phyloP scores from a whole-genome alignment of 1,140 invertebrate species.

The Galleria mellonella region DNA sequence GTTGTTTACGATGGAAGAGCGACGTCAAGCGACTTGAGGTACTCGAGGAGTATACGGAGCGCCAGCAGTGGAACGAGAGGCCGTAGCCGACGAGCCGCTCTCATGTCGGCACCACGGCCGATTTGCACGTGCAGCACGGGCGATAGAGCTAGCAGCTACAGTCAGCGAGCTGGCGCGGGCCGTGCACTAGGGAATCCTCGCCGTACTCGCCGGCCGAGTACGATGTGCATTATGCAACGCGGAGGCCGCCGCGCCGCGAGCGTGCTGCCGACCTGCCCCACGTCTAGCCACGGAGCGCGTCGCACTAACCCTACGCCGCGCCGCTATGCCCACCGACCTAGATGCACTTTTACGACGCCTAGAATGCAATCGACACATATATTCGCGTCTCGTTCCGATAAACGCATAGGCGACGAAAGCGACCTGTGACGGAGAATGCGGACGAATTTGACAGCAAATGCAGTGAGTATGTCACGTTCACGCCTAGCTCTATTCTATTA shows the following conservation, averaged over 20 bases:
- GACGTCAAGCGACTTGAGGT: conserved; percentile 50
- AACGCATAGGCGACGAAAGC: conserved; percentile 72
- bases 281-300: conserved; percentile 60
- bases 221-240: conserved; percentile 54
- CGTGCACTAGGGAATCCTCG: conserved; percentile 15
- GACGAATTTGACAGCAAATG: conserved; percentile 69
- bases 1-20: conserved; percentile 16
- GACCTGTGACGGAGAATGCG: conserved; percentile 70
- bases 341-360: conserved; percentile 70
- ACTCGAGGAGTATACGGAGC: conserved; percentile 55
- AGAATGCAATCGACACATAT: conserved; percentile 72
- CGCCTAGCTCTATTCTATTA: conserved; percentile 47
- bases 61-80: conserved; percentile 47
- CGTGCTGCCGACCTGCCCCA: conserved; percentile 63
- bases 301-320: conserved; percentile 56
- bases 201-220: conserved; percentile 36
- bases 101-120: conserved; percentile 30
- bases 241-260: conserved; percentile 16
- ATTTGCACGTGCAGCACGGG: background rate
- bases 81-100: conserved; percentile 46
- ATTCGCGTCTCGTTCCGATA: conserved; percentile 72
- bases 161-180: conserved; percentile 16
- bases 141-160: background rate
- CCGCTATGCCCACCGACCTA: conserved; percentile 69
- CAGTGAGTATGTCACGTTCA: conserved; percentile 66